These are phyloP conservation scores for Pipra filicauda DNA, from an alignment of 2,113 vertebrate genomes.

Conservation along the genomic window DNA sequence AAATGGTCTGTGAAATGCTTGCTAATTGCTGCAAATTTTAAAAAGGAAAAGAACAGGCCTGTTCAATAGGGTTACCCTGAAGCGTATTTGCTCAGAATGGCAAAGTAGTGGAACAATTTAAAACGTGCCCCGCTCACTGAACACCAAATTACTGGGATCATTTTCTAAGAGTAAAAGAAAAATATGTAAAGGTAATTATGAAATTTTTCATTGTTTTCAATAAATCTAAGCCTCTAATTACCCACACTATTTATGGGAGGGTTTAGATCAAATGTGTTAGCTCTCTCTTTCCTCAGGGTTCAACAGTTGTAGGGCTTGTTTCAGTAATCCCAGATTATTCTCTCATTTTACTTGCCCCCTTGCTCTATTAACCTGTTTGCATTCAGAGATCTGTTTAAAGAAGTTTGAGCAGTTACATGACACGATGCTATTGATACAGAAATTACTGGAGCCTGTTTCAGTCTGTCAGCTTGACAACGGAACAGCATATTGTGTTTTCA, in stretches of 20 bases:
- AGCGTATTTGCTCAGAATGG: constrained; percentile 46
- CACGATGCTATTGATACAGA: neutral
- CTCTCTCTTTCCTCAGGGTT: constrained; percentile 61
- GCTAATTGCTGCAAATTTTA: constrained; percentile 83
- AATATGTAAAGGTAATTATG: constrained; percentile 82
- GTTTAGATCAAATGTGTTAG: constrained; percentile 37
- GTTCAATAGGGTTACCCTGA: constrained; percentile 19
- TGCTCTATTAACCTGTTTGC: constrained; percentile 17
- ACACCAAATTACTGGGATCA: constrained; percentile 75
- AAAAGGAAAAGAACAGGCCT: constrained; percentile 63
- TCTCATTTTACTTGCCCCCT: constrained; percentile 36
- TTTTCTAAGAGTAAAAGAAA: constrained; percentile 73
- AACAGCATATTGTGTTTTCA: neutral
- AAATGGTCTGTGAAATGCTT: constrained; percentile 88
- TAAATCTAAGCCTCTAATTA: constrained; percentile 77
- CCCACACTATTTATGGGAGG: constrained; percentile 57
- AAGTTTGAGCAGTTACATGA: neutral
- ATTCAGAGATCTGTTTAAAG: constrained; percentile 17
- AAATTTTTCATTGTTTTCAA: constrained; percentile 75
- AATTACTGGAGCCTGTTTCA: neutral
- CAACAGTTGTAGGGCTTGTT: constrained; percentile 35
- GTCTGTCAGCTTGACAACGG: neutral
- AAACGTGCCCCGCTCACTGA: constrained; percentile 64
- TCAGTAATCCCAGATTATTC: constrained; percentile 65
- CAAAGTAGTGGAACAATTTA: constrained; percentile 41